Conservation (phyloP, 1,140 invertebrate genomes). For the Drosophila simulans region DNA sequence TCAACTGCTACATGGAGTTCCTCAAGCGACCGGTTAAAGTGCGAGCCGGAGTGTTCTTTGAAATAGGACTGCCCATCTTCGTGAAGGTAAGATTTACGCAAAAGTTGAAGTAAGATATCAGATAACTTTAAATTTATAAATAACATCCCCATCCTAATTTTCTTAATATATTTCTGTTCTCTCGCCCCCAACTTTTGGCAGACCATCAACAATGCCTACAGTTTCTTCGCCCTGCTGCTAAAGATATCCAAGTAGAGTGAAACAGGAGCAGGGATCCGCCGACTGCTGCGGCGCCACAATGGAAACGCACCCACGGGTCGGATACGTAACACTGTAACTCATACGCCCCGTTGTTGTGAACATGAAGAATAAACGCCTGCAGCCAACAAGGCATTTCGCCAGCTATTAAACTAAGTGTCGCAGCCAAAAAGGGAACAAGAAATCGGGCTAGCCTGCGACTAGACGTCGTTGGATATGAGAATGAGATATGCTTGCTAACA, state of each 20-base stretch:
- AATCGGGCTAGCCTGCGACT: slow-evolving; percentile 48
- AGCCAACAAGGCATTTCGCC: slow-evolving; percentile 55
- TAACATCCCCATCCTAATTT: neutral
- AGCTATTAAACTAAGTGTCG: slow-evolving; percentile 70
- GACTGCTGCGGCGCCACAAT: slow-evolving; percentile 16
- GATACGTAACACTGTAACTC: slow-evolving; percentile 53
- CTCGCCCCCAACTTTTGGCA: slow-evolving; percentile 14
- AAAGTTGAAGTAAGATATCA: no score
- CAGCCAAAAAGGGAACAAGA: slow-evolving; percentile 54
- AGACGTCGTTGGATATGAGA: slow-evolving; percentile 21
- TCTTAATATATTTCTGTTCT: neutral
- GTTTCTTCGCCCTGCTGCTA: slow-evolving; percentile 71
- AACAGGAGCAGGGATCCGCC: neutral
- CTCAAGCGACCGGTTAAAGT: slow-evolving; percentile 64
- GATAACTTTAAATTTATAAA: neutral
- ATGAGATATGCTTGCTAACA: slow-evolving; percentile 10
- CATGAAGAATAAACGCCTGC: slow-evolving; percentile 46
- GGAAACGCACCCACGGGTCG: slow-evolving; percentile 41
- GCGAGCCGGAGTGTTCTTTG: slow-evolving; percentile 70
- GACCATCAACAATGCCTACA: slow-evolving; percentile 81
- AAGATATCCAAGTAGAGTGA: slow-evolving; percentile 66
- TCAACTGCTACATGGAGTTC: slow-evolving; percentile 74
- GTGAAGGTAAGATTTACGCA: slow-evolving; percentile 54
- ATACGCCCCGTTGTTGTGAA: slow-evolving; percentile 43
- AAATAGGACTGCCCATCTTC: slow-evolving; percentile 76